phyloP scores from a whole-genome alignment of 2,113 vertebrate genomes.

The Romanogobio albipinnatus region DNA sequence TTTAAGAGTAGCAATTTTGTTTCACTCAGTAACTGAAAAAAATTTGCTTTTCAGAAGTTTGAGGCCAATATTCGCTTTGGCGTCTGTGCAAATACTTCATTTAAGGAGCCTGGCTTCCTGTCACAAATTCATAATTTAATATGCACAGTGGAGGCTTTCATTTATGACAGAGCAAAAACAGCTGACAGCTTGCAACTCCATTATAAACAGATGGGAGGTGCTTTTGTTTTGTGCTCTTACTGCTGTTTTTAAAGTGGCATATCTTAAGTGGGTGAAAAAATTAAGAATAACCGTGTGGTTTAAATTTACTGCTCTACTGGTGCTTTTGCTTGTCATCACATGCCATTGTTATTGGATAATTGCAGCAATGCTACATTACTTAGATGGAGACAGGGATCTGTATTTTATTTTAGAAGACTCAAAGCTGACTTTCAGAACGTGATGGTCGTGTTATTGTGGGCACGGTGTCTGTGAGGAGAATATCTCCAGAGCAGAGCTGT shows the following conservation, averaged over 20 bases:
- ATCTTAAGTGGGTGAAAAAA: not conserved
- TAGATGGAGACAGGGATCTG: not conserved
- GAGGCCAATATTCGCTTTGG: not conserved
- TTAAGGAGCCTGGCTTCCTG: slow-evolving; percentile 65
- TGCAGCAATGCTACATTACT: not conserved
- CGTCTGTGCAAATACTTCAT: slow-evolving; percentile 54
- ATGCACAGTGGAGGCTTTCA: slow-evolving; percentile 58
- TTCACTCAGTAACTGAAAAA: no score
- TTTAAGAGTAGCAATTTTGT: no score
- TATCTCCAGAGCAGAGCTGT: slow-evolving; percentile 35
- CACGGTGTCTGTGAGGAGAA: slow-evolving; percentile 15
- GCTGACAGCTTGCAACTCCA: slow-evolving; percentile 52
- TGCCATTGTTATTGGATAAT: not conserved
- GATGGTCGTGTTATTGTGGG: not conserved
- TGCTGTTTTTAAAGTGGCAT: not conserved
- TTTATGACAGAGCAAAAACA: slow-evolving; percentile 50
- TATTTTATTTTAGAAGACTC: not conserved
- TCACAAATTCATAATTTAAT: slow-evolving; percentile 56
- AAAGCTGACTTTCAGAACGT: not conserved
- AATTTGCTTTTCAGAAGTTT: no score
- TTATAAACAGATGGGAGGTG: slow-evolving; percentile 44
- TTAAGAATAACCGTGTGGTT: not conserved
- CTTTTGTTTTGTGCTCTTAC: not conserved
- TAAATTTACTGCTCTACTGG: not conserved
- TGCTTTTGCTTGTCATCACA: not conserved